phyloP scores from a whole-genome alignment of 2,797 vertebrate species.

The Taeniopygia guttata region DNA sequence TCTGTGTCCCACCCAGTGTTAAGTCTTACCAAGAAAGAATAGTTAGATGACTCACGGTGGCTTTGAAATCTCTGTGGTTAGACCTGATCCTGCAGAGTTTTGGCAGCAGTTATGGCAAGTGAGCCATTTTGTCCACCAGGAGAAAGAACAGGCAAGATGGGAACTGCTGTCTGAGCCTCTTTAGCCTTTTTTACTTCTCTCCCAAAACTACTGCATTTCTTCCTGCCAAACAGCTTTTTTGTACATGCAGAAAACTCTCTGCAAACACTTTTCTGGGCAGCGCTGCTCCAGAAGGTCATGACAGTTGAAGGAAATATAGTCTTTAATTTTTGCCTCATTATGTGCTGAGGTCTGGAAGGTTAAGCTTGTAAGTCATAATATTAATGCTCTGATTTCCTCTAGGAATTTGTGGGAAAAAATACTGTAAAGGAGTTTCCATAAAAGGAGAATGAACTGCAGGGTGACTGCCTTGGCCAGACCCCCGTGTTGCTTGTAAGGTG shows the following conservation, averaged over 20 bases:
- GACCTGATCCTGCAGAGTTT: slow-evolving; percentile 6
- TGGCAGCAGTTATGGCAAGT: background rate
- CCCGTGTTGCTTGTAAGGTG: accelerated
- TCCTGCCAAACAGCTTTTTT: background rate
- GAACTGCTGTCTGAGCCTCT: background rate
- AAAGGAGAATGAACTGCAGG: background rate
- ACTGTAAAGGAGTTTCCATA: background rate
- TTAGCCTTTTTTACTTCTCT: background rate
- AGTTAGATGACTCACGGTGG: background rate
- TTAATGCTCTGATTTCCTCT: background rate
- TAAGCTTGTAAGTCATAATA: background rate
- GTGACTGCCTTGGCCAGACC: background rate
- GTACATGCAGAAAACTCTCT: background rate
- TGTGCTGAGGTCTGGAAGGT: background rate
- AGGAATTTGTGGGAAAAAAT: background rate
- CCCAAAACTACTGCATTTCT: background rate
- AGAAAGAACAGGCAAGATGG: background rate
- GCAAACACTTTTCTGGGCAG: background rate
- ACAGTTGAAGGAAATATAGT: background rate
- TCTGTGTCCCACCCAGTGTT: background rate
- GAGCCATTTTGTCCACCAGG: slow-evolving; percentile 1
- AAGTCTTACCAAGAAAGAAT: background rate
- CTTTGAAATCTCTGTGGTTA: slow-evolving; percentile 6
- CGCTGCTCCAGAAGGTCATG: accelerated
- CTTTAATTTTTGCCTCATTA: background rate